Base-by-base conservation (phyloP, 2,113 vertebrate species). In the Oryzias javanicus region DNA sequence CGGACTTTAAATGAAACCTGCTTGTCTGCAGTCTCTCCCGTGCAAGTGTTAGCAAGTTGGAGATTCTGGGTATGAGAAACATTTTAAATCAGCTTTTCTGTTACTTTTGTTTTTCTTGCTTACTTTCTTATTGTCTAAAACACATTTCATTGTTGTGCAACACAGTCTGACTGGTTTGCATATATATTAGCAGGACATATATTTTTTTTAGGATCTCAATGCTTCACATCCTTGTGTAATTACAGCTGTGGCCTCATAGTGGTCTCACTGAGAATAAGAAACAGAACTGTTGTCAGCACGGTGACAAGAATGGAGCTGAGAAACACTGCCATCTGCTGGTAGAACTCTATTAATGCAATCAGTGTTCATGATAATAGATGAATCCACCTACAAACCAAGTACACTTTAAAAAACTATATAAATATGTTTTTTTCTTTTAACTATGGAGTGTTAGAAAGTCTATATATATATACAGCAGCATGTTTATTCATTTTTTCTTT, bases 251-350 rank as follows among this genome's bases (percentile, higher is more conserved):
- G 74, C 70, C 70, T 55, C 27, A 57, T 1, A 52, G 5, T 51
- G 51, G 59, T 17, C 44, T 55, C 57, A 40, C n/a, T 48, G 45
- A 45, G 18, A 49, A 51, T 49, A 55, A 18, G 41, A 0, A 1
- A 65, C 1, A 3, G 8, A 10, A 62, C 20, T 60, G 10, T 51
- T 1, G 4, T 19, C 46, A 27, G 40, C 42, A 20, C 0, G 22
- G 22, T 13, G 17, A 49, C 18, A 8, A n/a, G 22, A 4, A 54
- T 55, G 46, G 22, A 59, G 16, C 51, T 74, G 61, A 68, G 14
- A 74, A 79, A 75, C 73, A 76, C 74, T 88, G 86, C 64, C 84
- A 87, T 65, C 87, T 90, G 52, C 64, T 86, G 90, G 78, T 60
- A 44, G 49, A 35, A 13, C 3, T 19, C 2, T 35, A 25, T 44